A percentile compares a stretch with the other conserved stretches of the same genome.
Conservation (phyloP, 1,140 invertebrate species). For the Trachymyrmex septentrionalis region DNA sequence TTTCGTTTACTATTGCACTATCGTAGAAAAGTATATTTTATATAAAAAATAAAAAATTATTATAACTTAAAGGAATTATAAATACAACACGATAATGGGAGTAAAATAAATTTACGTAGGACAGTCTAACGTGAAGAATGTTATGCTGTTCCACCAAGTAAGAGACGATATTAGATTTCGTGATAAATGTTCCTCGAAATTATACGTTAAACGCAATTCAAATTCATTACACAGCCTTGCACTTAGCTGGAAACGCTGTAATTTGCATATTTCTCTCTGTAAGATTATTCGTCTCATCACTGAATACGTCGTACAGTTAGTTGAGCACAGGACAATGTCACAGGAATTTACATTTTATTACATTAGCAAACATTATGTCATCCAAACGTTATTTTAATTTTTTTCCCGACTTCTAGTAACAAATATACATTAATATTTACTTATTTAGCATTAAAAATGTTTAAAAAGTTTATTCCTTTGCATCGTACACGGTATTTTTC, state of each 20-base stretch:
- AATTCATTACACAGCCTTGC: conserved; percentile 54
- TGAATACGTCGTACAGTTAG: conserved; percentile 36
- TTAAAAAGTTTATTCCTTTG: background rate
- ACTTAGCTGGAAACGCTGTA: conserved; percentile 11
- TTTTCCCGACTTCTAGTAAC: background rate
- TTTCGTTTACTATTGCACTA: no score
- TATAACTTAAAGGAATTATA: background rate
- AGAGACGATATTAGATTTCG: conserved; percentile 30
- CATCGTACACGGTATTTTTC: background rate
- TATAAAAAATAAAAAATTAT: background rate
- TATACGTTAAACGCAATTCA: conserved; percentile 37
- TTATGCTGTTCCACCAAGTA: background rate
- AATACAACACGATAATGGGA: background rate
- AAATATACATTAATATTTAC: background rate
- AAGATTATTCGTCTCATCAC: conserved; percentile 53
- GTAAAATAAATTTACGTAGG: background rate
- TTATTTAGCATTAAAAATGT: background rate
- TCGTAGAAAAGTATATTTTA: background rate
- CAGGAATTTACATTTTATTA: conserved; percentile 41
- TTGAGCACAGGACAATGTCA: conserved; percentile 1
- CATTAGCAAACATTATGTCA: conserved; percentile 3
- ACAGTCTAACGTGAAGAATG: conserved; percentile 1
- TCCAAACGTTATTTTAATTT: conserved; percentile 13
- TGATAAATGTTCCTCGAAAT: conserved; percentile 41
- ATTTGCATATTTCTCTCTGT: conserved; percentile 53